Percentiles rank a stretch among this genome's conserved stretches.
These are phyloP conservation scores for Caenorhabditis macrosperma DNA, from an alignment of 2,888 invertebrate species.

Conservation along the genomic window DNA sequence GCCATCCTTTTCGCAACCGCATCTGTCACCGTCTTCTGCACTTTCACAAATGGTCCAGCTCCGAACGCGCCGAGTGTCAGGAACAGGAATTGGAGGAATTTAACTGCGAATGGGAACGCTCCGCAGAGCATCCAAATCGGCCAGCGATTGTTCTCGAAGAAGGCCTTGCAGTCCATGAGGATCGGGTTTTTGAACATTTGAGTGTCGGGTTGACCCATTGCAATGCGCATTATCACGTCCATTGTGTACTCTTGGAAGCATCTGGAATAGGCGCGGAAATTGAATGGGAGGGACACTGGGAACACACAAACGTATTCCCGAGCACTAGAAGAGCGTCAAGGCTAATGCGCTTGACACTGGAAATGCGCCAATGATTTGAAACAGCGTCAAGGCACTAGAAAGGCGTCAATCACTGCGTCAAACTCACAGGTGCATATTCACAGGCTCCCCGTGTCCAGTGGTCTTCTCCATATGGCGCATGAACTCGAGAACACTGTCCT, in stretches of 20 bases:
- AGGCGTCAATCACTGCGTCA: too few relatives aligned
- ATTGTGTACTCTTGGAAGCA: slow-evolving; percentile 82
- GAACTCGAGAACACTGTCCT: slow-evolving; percentile 81
- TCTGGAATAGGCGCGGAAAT: slow-evolving; percentile 55
- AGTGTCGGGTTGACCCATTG: slow-evolving; percentile 79
- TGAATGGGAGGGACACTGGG: too few relatives aligned
- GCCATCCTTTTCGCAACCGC: slow-evolving; percentile 53
- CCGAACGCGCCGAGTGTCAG: slow-evolving; percentile 1
- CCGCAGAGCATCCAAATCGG: slow-evolving; percentile 22
- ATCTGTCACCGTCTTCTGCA: slow-evolving; percentile 17
- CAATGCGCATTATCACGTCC: slow-evolving; percentile 82
- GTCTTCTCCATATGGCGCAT: slow-evolving; percentile 80
- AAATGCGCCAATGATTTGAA: too few relatives aligned
- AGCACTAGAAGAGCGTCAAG: too few relatives aligned
- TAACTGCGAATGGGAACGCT: slow-evolving; percentile 22
- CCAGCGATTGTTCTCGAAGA: slow-evolving; percentile 42
- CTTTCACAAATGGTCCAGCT: slow-evolving; percentile 23
- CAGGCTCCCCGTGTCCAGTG: slow-evolving; percentile 69
- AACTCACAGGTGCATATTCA: slow-evolving; percentile 81
- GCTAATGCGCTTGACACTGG: too few relatives aligned
- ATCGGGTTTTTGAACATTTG: slow-evolving; percentile 45
- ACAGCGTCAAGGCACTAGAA: too few relatives aligned
- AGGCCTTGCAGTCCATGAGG: slow-evolving; percentile 17
- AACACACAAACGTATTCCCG: too few relatives aligned
- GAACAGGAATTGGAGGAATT: slow-evolving; percentile 9